Base-by-base conservation (phyloP, 1,140 invertebrate species). In the Pentalonia nigronervosa region DNA sequence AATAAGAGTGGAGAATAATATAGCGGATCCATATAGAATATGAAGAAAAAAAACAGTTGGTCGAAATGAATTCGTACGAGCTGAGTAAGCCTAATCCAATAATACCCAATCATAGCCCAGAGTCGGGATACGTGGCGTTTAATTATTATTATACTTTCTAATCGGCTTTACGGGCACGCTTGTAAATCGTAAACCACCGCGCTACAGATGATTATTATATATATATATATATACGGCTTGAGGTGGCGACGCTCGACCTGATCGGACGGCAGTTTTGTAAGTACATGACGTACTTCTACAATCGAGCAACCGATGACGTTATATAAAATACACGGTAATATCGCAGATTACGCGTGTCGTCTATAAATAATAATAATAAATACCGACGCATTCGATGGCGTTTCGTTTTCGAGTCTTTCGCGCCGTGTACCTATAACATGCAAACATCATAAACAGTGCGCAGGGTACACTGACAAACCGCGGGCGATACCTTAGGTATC, bases 71-170 rank as follows among this genome's bases (percentile, higher is more conserved):
- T 67, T 41, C 14, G 60, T 17, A 17, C n/a, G 14, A 6, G 30
- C 14, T n/a, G n/a, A 76, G 30, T 76, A 76, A 76, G 60, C 60
- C 14, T 76, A 76, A 76, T 76, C 60, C n/a, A 34, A 76, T 76
- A 76, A 76, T 17, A n/a, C 60, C n/a, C 14, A 14, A 76, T 17
- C 30, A 34, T n/a, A 34, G 6, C 17, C n/a, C 4, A 7, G 60
- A 76, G n/a, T 30, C 6, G 2, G 60, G 30, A 76, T n/a, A 17
- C 30, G 6, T 14, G 30, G 60, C 60, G 60, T 30, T 76, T 76
- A 76, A 76, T 76, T n/a, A 76, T 76, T 76, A n/a, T 76, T 76
- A n/a, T n/a, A 76, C 17, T 76, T 76, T 76, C 60, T 76, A 76
- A 76, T 76, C 60, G 60, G 60, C 60, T 76, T 76, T 17, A n/a